Base-by-base conservation (phyloP, 2,797 vertebrate genomes). In the Liasis olivaceus region DNA sequence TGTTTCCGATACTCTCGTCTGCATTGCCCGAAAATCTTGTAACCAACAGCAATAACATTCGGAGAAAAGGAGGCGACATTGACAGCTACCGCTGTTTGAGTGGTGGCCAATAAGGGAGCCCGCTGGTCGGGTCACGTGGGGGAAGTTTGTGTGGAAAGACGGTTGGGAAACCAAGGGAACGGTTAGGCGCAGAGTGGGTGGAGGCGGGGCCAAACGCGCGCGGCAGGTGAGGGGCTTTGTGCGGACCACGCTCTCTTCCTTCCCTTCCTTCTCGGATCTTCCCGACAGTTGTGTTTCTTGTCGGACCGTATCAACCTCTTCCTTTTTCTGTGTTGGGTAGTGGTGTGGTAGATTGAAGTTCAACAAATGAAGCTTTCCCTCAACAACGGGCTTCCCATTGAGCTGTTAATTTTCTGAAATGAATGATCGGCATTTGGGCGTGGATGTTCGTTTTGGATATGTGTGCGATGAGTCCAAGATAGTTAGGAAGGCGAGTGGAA, bases 101-200 rank as follows among this genome's bases (percentile, higher is more conserved):
- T 4, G 20, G 1, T 31, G 58, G 58, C 86, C 86, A 87, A 87
- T 87, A 12, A 26, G 86, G 1, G 54, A 87, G 86, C 86, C 11
- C 20, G n/a, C n/a, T 17, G 15, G 0, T 36, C n/a, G 86, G 9
- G 58, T 36, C 86, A 87, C 86, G 86, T 87, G 86, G 31, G 86
- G 31, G 86, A 36, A 24, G n/a, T 60, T 31, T 42, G 5, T 13
- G 36, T 47, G 5, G 36, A 9, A n/a, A 51, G 88, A 54, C 88
- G 20, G 88, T 69, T 89, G 88, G 47, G 88, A 7, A 89, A 89
- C 63, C 47, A 54, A 89, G 88, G 88, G 28, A 66, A 89, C 88
- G 28, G 88, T 22, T 8, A 51, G 56, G 88, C 88, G 15, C 26
- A 3, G 9, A 15, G 31, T 2, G 24, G 77, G 6, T 47, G 42